Evolutionary conservation across 1,140 invertebrate species (phyloP), one percentile per base, ranked within the genome.

Genomic region (Orussus abietinus): DNA sequence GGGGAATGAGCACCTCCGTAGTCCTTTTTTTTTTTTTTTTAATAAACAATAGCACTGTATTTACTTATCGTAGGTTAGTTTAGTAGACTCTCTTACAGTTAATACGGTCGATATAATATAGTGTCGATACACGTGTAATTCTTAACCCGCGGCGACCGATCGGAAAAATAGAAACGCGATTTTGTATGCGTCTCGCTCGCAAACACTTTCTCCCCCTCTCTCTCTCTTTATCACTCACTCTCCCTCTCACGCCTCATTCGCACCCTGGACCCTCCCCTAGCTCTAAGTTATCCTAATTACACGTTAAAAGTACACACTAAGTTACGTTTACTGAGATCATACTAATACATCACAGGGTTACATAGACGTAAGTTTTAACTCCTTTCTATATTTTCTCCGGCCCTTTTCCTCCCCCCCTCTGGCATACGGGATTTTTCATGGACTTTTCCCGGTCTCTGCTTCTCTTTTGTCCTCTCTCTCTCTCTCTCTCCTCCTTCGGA

Each of bases 271-370:
- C 33, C 29, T 47, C 25, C 34, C 20, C 50, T 58, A 60, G 28
- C 45, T 57, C 55, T 67, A 64, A 60, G 22, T 63, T 67, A 64
- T 51, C 48, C 47, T 52, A 61, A 56, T 54, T 64, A 64, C 21
- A 36, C 13, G 10, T 18, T 13, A 61, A 59, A 65, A 64, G 46
- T 69, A 69, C 56, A 49, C 42, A 47, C 56, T 67, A 66, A 64
- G 58, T 71, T 68, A 71, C 51, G 57, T 64, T 73, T 72, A 72
- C 62, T 73, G 70, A 73, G 69, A 73, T 73, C 70, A 73, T 71
- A 72, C 64, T 72, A 73, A 73, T 73, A 73, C 70, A 72, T 72
- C 70, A 73, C 70, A 73, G 70, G 70, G 69, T 74, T 74, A 74
- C 70, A 74, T 66, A 64, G 59, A 68, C 55, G 55, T 56, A 49